A percentile compares a stretch with the other conserved stretches of the same genome.
phyloP scores from a whole-genome alignment of 2,888 invertebrate genomes.

The Acronicta alni region DNA sequence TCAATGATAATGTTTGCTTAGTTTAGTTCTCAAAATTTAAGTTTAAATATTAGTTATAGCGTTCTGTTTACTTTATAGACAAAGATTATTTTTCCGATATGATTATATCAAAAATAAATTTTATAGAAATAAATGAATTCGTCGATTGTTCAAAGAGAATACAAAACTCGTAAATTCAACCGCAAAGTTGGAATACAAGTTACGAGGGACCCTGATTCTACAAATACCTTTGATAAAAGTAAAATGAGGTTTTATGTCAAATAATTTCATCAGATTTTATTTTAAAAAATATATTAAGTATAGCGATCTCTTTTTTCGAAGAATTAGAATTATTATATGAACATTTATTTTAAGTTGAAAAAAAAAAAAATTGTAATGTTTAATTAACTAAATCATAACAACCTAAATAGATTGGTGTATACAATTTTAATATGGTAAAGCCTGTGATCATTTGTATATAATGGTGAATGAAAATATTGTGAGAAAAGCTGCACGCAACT shows the following conservation, averaged over 20 bases:
- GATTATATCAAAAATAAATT: constrained; percentile 15
- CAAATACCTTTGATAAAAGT: constrained; percentile 30
- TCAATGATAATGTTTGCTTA: no score
- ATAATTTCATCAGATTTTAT: constrained; percentile 3
- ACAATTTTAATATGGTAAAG: no score
- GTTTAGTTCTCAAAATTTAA: no score
- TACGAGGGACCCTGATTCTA: constrained; percentile 21
- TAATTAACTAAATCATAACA: no score
- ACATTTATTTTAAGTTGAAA: no score
- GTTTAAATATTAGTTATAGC: no score
- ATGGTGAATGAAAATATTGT: no score
- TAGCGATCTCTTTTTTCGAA: not conserved
- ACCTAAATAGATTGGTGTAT: no score
- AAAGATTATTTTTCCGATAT: not conserved
- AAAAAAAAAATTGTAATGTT: no score
- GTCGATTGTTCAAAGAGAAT: constrained; percentile 51
- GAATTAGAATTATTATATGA: no score
- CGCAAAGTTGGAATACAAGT: constrained; percentile 44
- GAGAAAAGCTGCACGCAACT: no score
- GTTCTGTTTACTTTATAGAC: not conserved
- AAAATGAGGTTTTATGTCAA: constrained; percentile 27
- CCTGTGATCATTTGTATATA: no score
- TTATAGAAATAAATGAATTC: constrained; percentile 34
- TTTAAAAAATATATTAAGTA: constrained; percentile 2
- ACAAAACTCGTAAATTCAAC: constrained; percentile 43